phyloP scores from a whole-genome alignment of 2,797 vertebrate genomes.

The Crypturellus tataupa region DNA sequence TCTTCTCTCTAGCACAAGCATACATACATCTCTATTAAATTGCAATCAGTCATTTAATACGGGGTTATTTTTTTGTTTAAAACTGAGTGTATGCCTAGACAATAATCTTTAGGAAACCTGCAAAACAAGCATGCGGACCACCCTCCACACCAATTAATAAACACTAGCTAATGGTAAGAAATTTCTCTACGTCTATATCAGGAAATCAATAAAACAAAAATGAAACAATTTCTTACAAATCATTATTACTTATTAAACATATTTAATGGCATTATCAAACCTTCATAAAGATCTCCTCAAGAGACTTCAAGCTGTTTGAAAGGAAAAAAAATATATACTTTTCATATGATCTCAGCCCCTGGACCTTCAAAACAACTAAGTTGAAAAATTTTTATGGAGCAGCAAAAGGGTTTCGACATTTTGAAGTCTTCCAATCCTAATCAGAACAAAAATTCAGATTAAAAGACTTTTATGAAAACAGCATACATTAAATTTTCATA shows the following conservation, averaged over 20 bases:
- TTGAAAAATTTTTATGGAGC: not conserved
- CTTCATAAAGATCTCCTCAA: not conserved
- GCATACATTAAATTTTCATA: not conserved
- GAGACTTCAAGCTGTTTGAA: not conserved
- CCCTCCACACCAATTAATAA: not conserved
- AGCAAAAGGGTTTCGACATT: not conserved
- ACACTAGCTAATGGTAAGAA: not conserved
- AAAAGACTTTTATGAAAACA: not conserved
- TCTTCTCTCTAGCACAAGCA: not conserved
- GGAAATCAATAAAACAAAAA: not conserved
- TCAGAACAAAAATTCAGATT: not conserved
- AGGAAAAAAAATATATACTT: not conserved
- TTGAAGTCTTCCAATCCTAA: not conserved
- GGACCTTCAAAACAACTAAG: not conserved
- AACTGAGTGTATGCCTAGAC: accelerated
- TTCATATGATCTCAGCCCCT: not conserved
- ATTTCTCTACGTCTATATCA: not conserved
- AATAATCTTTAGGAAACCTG: not conserved
- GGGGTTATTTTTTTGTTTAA: not conserved
- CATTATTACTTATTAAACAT: not conserved
- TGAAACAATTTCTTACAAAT: not conserved
- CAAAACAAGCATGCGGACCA: not conserved
- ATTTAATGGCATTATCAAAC: not conserved
- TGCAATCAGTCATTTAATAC: not conserved
- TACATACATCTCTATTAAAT: not conserved